Evolutionary conservation across 1,140 invertebrate species (phyloP).

Genomic region (Zaprionus africanus): DNA sequence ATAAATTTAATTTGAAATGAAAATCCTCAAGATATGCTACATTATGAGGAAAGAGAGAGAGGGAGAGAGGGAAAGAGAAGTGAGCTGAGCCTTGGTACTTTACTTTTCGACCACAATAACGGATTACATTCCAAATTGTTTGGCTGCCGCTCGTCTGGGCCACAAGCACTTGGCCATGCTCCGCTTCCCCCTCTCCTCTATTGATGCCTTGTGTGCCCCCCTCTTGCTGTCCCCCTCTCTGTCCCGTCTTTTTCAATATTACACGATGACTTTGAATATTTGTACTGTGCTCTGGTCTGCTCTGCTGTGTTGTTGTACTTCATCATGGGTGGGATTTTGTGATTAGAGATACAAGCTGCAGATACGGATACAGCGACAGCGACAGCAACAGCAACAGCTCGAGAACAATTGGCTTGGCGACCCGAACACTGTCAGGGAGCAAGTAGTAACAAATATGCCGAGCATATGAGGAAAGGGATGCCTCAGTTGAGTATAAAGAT

Average conservation of each 20-base stretch:
- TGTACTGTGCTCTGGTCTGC: slow-evolving; percentile 8
- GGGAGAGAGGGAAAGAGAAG: neutral
- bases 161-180: slow-evolving; percentile 21
- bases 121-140: slow-evolving; percentile 81
- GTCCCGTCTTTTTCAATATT: slow-evolving; percentile 70
- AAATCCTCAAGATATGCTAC: slow-evolving; percentile 73
- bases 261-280: slow-evolving; percentile 82
- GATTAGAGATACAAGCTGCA: slow-evolving; percentile 58
- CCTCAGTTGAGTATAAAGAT: slow-evolving; percentile 17
- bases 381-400: slow-evolving; percentile 17
- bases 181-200: neutral
- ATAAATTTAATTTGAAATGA: slow-evolving; percentile 84
- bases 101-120: slow-evolving; percentile 64
- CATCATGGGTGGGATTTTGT: slow-evolving; percentile 81
- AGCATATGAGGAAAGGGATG: slow-evolving; percentile 24
- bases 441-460: slow-evolving; percentile 75
- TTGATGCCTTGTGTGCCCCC: neutral
- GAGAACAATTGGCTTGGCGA: slow-evolving; percentile 8
- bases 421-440: slow-evolving; percentile 34
- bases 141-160: slow-evolving; percentile 45
- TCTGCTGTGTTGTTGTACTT: slow-evolving; percentile 23
- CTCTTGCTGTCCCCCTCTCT: neutral
- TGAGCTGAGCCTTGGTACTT: neutral
- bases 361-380: slow-evolving; percentile 34
- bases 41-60: slow-evolving; percentile 40